Evolutionary conservation across 2,888 invertebrate species (phyloP).

Genomic region (Augochlorella aurata): DNA sequence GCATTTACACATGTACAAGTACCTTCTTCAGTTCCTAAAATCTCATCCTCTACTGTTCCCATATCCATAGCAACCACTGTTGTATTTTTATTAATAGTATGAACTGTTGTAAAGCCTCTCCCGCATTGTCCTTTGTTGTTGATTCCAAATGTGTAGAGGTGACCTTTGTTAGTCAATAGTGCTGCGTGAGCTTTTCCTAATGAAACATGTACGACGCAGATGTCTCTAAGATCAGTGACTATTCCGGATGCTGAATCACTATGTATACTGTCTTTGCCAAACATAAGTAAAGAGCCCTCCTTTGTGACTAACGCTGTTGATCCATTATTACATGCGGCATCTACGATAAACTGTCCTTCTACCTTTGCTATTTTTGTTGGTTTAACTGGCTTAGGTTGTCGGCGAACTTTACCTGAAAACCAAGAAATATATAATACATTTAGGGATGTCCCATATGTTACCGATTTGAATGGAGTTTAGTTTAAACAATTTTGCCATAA

Average conservation of each 20-base stretch:
- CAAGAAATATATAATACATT: slow-evolving; percentile 1
- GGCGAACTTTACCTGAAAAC: slow-evolving; percentile 83
- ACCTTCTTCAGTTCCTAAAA: slow-evolving; percentile 78
- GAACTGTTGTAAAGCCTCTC: slow-evolving; percentile 87
- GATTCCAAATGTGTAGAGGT: slow-evolving; percentile 97
- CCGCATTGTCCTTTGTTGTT: slow-evolving; percentile 99
- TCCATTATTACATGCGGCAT: slow-evolving; percentile 96
- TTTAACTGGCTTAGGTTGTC: slow-evolving; percentile 94
- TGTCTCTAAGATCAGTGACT: slow-evolving; percentile 89
- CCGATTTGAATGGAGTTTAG: neutral
- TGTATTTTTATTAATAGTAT: slow-evolving; percentile 82
- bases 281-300: slow-evolving; percentile 95
- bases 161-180: slow-evolving; percentile 92
- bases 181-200: slow-evolving; percentile 98
- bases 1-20: slow-evolving; percentile 14
- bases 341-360: slow-evolving; percentile 91
- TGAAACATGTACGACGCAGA: slow-evolving; percentile 86
- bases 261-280: slow-evolving; percentile 95
- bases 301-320: slow-evolving; percentile 96
- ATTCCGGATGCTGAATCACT: slow-evolving; percentile 88
- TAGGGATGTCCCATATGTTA: neutral
- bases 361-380: slow-evolving; percentile 96
- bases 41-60: slow-evolving; percentile 80
- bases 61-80: slow-evolving; percentile 84
- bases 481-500: neutral